Evolutionary conservation across 2,797 vertebrate species (phyloP).

Genomic region (Xenopus petersii): DNA sequence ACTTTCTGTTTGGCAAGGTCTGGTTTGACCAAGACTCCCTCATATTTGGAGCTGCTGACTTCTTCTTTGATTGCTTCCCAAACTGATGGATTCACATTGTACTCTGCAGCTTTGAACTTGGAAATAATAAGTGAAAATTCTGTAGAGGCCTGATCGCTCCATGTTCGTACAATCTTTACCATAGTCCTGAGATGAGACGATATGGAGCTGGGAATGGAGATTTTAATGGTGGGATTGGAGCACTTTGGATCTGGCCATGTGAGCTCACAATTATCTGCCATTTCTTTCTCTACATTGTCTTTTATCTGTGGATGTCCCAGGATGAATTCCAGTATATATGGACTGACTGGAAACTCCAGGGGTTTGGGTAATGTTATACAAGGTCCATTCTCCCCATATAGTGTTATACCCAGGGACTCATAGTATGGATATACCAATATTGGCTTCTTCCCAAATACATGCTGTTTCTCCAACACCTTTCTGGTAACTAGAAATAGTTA

Average conservation of each 20-base stretch:
- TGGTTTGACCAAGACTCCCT: slow-evolving; percentile 58
- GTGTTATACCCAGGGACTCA: slow-evolving; percentile 61
- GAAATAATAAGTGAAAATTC: slow-evolving; percentile 63
- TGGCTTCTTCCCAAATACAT: slow-evolving; percentile 56
- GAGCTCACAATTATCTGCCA: slow-evolving; percentile 69
- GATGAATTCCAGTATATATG: slow-evolving; percentile 69
- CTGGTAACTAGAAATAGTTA: no score
- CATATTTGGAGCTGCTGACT: slow-evolving; percentile 25
- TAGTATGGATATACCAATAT: slow-evolving; percentile 76
- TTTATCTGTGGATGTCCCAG: slow-evolving; percentile 53
- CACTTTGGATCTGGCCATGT: slow-evolving; percentile 51
- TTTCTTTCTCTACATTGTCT: slow-evolving; percentile 62
- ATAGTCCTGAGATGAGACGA: slow-evolving; percentile 57
- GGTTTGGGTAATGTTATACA: slow-evolving; percentile 71
- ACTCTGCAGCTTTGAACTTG: slow-evolving; percentile 61
- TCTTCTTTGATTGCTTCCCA: slow-evolving; percentile 68
- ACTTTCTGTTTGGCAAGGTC: slow-evolving; percentile 49
- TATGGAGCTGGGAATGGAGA: slow-evolving; percentile 67
- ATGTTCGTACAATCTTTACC: slow-evolving; percentile 58
- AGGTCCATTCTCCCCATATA: slow-evolving; percentile 76
- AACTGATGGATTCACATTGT: slow-evolving; percentile 27
- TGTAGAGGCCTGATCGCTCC: slow-evolving; percentile 57
- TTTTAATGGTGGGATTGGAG: slow-evolving; percentile 52
- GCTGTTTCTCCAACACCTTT: slow-evolving; percentile 60
- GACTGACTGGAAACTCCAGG: slow-evolving; percentile 62